Percentiles rank a stretch among this genome's conserved stretches.
Conservation (phyloP, 1,140 invertebrate species). For the Atopsyche davidsoni region DNA sequence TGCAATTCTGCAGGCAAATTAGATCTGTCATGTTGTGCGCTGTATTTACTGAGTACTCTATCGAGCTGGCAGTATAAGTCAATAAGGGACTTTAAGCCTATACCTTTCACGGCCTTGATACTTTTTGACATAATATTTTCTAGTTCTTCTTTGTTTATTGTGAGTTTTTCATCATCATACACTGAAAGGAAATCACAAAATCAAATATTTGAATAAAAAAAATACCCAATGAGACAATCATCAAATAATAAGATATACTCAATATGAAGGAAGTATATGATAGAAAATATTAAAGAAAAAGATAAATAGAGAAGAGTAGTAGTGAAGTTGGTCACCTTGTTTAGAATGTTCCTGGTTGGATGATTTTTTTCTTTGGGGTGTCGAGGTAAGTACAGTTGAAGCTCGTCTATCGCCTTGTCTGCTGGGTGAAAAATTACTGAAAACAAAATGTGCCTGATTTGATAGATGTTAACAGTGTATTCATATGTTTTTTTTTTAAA, state of each 20-base stretch:
- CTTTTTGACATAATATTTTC: slow-evolving; percentile 52
- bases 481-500: too few species aligned
- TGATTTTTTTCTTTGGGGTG: slow-evolving; percentile 25
- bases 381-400: slow-evolving; percentile 17
- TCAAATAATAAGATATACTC: too few species aligned
- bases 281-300: not conserved
- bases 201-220: too few species aligned
- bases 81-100: slow-evolving; percentile 53
- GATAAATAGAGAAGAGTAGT: too few species aligned
- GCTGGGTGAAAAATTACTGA: slow-evolving; percentile 19
- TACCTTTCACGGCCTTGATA: slow-evolving; percentile 47
- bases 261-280: too few species aligned
- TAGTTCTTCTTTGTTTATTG: slow-evolving; percentile 55
- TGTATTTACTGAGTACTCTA: slow-evolving; percentile 49
- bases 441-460: slow-evolving; percentile 8
- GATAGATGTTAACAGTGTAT: too few species aligned
- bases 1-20: slow-evolving; percentile 54
- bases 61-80: slow-evolving; percentile 58
- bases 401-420: slow-evolving; percentile 9
- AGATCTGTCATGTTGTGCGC: slow-evolving; percentile 48
- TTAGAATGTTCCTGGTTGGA: slow-evolving; percentile 23
- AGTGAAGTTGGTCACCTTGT: too few species aligned
- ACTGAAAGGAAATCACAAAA: slow-evolving; percentile 34
- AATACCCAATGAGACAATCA: too few species aligned
- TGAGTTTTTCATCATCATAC: slow-evolving; percentile 43